These are phyloP conservation scores for Sericinus montela DNA, from an alignment of 2,888 invertebrate species.

Conservation along the genomic window DNA sequence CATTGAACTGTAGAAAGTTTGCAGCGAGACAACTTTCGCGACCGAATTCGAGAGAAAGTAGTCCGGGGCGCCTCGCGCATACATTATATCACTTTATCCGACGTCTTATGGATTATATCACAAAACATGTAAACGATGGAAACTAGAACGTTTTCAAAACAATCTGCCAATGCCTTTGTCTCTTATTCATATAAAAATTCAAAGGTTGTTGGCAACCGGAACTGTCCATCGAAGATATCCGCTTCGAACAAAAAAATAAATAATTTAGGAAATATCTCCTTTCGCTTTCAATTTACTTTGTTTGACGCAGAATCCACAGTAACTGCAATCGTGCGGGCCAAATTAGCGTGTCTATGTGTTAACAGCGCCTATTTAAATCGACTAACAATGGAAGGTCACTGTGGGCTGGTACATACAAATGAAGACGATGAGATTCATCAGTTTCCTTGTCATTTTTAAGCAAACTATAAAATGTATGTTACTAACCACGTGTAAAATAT, in stretches of 20 bases:
- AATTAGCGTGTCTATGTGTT: slow-evolving; percentile 68
- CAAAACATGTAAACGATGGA: slow-evolving; percentile 24
- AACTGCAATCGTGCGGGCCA: slow-evolving; percentile 48
- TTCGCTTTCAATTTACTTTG: slow-evolving; percentile 56
- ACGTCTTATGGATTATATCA: slow-evolving; percentile 64
- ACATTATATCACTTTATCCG: slow-evolving; percentile 74
- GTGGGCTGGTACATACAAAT: slow-evolving; percentile 54
- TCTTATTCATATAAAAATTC: slow-evolving; percentile 23
- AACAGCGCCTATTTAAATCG: slow-evolving; percentile 62
- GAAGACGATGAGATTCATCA: slow-evolving; percentile 35
- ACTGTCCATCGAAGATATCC: slow-evolving; percentile 22
- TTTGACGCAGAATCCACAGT: slow-evolving; percentile 49
- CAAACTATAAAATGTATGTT: too few species aligned
- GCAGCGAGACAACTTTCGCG: slow-evolving; percentile 75
- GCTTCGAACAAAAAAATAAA: slow-evolving; percentile 3
- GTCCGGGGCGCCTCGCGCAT: slow-evolving; percentile 64
- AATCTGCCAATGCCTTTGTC: slow-evolving; percentile 7
- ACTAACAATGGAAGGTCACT: slow-evolving; percentile 71
- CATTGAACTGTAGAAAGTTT: slow-evolving; percentile 71
- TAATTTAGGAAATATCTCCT: slow-evolving; percentile 24
- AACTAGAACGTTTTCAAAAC: neutral
- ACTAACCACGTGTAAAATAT: too few species aligned
- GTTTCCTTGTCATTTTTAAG: slow-evolving; percentile 21
- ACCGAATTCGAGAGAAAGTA: slow-evolving; percentile 78
- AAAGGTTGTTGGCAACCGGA: slow-evolving; percentile 41